A percentile compares a stretch with the other conserved stretches of the same genome.
Evolutionary conservation across 2,888 invertebrate genomes (phyloP).

Genomic region (Sinodicranocentrus sp.): DNA sequence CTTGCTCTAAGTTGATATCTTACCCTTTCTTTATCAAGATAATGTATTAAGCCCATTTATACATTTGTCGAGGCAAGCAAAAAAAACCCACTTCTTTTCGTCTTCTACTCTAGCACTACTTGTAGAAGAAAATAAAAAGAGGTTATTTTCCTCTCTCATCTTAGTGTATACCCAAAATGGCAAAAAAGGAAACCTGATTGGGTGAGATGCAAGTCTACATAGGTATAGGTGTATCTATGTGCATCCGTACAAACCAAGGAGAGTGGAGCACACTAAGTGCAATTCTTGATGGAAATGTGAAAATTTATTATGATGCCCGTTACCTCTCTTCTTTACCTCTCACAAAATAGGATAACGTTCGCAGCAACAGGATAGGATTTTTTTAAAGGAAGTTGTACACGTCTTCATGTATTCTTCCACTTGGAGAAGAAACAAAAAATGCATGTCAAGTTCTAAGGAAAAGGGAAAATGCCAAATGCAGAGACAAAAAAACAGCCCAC

Average conservation of each 20-base stretch:
- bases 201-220: too few relatives aligned
- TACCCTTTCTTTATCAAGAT: constrained; percentile 49
- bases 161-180: not conserved
- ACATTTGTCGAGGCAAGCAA: constrained; percentile 55
- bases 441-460: too few relatives aligned
- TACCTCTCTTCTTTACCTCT: not conserved
- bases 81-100: constrained; percentile 7
- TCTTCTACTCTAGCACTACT: not conserved
- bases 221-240: too few relatives aligned
- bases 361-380: constrained; percentile 40
- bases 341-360: too few relatives aligned
- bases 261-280: too few relatives aligned
- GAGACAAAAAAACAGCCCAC: too few relatives aligned
- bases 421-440: not conserved
- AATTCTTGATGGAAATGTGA: constrained; percentile 32
- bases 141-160: not conserved
- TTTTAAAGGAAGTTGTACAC: not conserved
- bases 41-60: constrained; percentile 65
- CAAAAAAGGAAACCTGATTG: too few relatives aligned
- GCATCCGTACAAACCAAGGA: too few relatives aligned
- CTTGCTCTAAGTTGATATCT: constrained; percentile 55
- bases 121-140: not conserved
- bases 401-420: not conserved
- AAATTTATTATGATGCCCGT: constrained; percentile 19
- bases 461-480: too few relatives aligned